Base-by-base conservation (phyloP, 2,888 invertebrate species). In the Pristionchus exspectatus region DNA sequence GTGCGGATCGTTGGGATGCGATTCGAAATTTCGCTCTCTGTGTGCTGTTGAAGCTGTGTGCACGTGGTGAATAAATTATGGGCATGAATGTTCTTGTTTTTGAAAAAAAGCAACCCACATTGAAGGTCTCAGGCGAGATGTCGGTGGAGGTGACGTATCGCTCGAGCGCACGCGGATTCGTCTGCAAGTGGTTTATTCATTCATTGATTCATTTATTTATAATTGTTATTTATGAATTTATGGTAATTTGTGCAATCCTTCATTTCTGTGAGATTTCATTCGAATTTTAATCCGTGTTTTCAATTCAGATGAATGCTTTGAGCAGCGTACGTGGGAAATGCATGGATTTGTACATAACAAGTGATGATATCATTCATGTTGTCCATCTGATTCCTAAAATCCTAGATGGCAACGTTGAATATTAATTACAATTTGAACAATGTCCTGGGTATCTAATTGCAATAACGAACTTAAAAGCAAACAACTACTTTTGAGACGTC, bases 141-240 rank as follows among this genome's bases (percentile, higher is more conserved):
- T 30, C 7, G 27, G 1, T 24, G 33, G 63, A n/a, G 24, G 54
- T 86, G 16, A 86, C 85, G 38, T 27, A 38, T 38, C 63, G 14
- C n/a, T 86, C 85, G 63, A 86, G 85, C 44, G 63, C 85, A 9
- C 85, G 59, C 12, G 85, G 85, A 38, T 86, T 86, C 33, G 63
- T 14, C 85, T 86, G 66, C 9, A 63, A 59, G 59, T n/a, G 7
- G 3, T 14, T 72, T 30, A 27, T 69, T n/a, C 10, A 12, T 63
- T 27, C 12, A 24, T n/a, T 14, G 7, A 14, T 27, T 69, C 3
- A n/a, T 69, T n/a, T 69, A n/a, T 21, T 27, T n/a, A 66, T n/a
- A 21, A 69, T 27, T 69, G 9, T 27, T 69, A n/a, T 4, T 69
- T 27, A n/a, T 27, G 24, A n/a, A 24, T n/a, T 27, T n/a, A 27